Evolutionary conservation across 2,797 vertebrate genomes (phyloP).

Genomic region (Setipinna tenuifilis): DNA sequence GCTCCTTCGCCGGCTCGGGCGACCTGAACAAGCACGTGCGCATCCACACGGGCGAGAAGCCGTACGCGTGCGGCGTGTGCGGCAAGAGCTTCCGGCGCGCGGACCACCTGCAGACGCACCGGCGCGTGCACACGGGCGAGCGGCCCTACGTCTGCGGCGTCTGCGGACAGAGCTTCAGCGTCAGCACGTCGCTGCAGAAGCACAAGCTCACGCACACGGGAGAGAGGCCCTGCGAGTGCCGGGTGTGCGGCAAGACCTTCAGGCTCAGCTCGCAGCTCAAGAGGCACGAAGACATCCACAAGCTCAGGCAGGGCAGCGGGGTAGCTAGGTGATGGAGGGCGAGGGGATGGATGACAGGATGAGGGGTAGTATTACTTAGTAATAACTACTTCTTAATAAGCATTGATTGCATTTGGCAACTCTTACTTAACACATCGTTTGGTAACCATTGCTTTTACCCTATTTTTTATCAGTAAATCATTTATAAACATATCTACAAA

Average conservation of each 20-base stretch:
- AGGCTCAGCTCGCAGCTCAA: constrained; percentile 56
- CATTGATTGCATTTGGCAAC: too few species aligned
- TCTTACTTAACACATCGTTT: too few species aligned
- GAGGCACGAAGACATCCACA: constrained; percentile 55
- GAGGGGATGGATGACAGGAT: too few species aligned
- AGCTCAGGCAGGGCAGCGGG: too few species aligned
- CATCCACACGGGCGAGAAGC: constrained; percentile 37
- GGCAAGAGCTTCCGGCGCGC: constrained; percentile 56
- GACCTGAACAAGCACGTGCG: constrained; percentile 16
- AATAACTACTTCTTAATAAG: too few species aligned
- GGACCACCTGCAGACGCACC: constrained; percentile 54
- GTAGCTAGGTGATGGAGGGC: too few species aligned
- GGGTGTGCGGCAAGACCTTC: constrained; percentile 54
- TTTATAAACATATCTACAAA: too few species aligned
- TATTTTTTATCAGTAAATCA: too few species aligned
- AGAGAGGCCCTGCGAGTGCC: constrained; percentile 54
- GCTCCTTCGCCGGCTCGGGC: neutral
- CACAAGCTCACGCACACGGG: constrained; percentile 56
- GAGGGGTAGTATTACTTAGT: too few species aligned
- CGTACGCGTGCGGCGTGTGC: constrained; percentile 50
- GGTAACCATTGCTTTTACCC: too few species aligned
- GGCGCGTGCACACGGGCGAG: constrained; percentile 58
- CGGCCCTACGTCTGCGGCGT: constrained; percentile 54
- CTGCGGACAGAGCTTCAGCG: constrained; percentile 58
- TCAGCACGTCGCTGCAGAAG: constrained; percentile 56